Conservation (phyloP, 2,113 vertebrate genomes). For the Hepsetus odoe region DNA sequence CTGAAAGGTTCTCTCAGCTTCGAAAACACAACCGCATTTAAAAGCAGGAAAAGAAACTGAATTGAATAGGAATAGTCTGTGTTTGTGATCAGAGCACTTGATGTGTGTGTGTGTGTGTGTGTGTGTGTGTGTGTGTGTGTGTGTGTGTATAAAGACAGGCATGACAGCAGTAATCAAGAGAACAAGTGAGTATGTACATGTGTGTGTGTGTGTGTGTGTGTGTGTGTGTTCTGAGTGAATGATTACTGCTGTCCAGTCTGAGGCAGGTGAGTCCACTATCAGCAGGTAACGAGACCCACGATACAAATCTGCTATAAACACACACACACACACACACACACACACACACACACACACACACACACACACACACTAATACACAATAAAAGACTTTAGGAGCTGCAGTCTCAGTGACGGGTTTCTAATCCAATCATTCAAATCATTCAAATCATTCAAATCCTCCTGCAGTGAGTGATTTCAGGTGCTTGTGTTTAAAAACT, state of each 20-base stretch:
- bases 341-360: constrained; percentile 2
- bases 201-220: constrained; percentile 37
- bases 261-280: constrained; percentile 62
- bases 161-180: too few relatives aligned
- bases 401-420: too few relatives aligned
- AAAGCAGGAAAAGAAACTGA: neutral
- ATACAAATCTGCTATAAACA: constrained; percentile 61
- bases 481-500: too few relatives aligned
- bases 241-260: constrained; percentile 62
- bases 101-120: too few relatives aligned
- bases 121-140: neutral
- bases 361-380: neutral
- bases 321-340: constrained; percentile 36
- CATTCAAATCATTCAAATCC: too few relatives aligned
- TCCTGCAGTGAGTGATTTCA: too few relatives aligned
- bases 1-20: constrained; percentile 16
- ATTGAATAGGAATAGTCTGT: too few relatives aligned
- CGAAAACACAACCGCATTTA: neutral
- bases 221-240: constrained; percentile 67
- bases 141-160: neutral
- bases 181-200: constrained; percentile 15
- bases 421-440: too few relatives aligned
- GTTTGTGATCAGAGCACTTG: too few relatives aligned
- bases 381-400: too few relatives aligned
- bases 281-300: constrained; percentile 68